Percentiles rank a stretch among this genome's conserved stretches.
phyloP scores from a whole-genome alignment of 2,888 invertebrate species.

The Pseudococcus jackbeardsleyi region DNA sequence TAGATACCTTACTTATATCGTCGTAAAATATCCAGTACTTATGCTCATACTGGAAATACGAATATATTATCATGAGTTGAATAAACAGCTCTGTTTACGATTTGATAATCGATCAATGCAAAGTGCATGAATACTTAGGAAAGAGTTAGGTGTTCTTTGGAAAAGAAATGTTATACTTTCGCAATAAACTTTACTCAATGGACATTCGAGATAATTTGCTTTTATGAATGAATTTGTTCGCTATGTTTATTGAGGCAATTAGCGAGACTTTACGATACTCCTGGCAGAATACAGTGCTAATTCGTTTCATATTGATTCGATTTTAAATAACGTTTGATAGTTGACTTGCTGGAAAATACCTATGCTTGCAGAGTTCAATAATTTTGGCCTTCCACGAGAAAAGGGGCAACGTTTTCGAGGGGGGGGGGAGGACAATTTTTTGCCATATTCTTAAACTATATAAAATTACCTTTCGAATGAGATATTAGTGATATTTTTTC shows the following conservation, averaged over 20 bases:
- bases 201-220: neutral
- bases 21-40: constrained; percentile 21
- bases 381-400: too few relatives aligned
- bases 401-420: too few relatives aligned
- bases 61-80: neutral
- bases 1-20: neutral
- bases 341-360: neutral
- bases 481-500: too few relatives aligned
- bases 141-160: neutral
- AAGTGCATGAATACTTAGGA: neutral
- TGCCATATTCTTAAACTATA: too few relatives aligned
- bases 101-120: constrained; percentile 17
- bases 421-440: too few relatives aligned
- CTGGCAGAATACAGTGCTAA: neutral
- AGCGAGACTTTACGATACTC: neutral
- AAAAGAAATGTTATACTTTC: neutral
- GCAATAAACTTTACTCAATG: constrained; percentile 10
- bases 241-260: constrained; percentile 11
- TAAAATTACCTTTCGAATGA: too few relatives aligned
- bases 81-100: neutral
- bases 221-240: constrained; percentile 33
- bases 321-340: neutral
- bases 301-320: neutral
- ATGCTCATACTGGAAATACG: neutral
- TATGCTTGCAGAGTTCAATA: neutral